phyloP scores from a whole-genome alignment of 1,140 invertebrate genomes.

The Campodea augens region DNA sequence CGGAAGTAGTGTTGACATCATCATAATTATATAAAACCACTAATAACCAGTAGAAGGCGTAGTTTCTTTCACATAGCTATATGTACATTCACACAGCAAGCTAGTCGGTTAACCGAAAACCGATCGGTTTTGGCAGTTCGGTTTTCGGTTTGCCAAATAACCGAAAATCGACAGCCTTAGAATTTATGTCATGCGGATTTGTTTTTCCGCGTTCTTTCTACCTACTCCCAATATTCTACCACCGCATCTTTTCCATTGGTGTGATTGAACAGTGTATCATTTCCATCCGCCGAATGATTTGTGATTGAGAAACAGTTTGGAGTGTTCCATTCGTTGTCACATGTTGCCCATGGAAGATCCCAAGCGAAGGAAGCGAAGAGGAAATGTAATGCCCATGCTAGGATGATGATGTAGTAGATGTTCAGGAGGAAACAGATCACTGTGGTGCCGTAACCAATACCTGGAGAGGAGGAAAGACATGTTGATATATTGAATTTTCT shows the following conservation, averaged over 20 bases:
- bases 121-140: too few relatives aligned
- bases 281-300: neutral
- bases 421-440: conserved; percentile 35
- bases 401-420: conserved; percentile 35
- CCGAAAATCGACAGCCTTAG: too few relatives aligned
- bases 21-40: too few relatives aligned
- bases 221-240: conserved; percentile 22
- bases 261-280: neutral
- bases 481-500: too few relatives aligned
- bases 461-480: conserved; percentile 17
- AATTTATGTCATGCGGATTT: too few relatives aligned
- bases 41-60: too few relatives aligned
- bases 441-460: conserved; percentile 35
- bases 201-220: neutral
- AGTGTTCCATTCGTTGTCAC: conserved; percentile 30
- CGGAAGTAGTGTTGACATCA: too few relatives aligned
- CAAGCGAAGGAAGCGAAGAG: conserved; percentile 32
- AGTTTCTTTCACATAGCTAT: too few relatives aligned
- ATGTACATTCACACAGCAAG: too few relatives aligned
- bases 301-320: conserved; percentile 16
- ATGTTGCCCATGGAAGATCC: conserved; percentile 34
- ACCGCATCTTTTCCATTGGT: conserved; percentile 10
- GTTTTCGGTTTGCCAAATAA: too few relatives aligned
- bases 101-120: too few relatives aligned
- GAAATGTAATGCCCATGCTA: conserved; percentile 36